phyloP scores from a whole-genome alignment of 1,140 invertebrate genomes.

The Heliconius hermathena region DNA sequence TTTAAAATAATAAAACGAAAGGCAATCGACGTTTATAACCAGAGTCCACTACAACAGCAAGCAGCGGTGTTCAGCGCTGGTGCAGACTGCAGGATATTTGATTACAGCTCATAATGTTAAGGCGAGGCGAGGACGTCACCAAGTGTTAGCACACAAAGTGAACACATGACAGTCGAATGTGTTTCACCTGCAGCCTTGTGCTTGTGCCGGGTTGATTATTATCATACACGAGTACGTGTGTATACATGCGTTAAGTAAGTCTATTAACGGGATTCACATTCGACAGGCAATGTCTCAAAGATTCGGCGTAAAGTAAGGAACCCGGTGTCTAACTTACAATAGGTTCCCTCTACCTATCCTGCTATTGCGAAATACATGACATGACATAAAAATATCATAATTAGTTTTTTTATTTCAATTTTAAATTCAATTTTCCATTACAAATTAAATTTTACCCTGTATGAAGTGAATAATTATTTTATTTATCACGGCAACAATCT shows the following conservation, averaged over 20 bases:
- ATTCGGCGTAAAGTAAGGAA: too few relatives aligned
- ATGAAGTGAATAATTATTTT: background rate
- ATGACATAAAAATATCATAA: background rate
- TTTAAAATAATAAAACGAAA: background rate
- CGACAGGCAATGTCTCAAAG: too few relatives aligned
- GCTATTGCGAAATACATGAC: too few relatives aligned
- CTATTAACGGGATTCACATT: too few relatives aligned
- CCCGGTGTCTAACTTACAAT: too few relatives aligned
- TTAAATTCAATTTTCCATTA: background rate
- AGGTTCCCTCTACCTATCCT: too few relatives aligned
- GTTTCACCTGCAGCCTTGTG: too few relatives aligned
- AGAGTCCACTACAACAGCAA: background rate
- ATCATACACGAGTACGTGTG: too few relatives aligned
- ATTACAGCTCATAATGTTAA: slow-evolving; percentile 31
- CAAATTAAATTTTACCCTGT: background rate
- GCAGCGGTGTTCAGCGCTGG: slow-evolving; percentile 14
- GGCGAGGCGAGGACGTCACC: slow-evolving; percentile 26
- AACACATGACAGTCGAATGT: background rate
- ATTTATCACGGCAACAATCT: background rate
- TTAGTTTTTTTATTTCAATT: background rate
- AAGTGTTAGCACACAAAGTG: slow-evolving; percentile 12
- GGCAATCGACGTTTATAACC: background rate
- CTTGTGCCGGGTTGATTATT: too few relatives aligned
- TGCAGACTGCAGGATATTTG: slow-evolving; percentile 18
- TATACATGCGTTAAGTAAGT: too few relatives aligned